Conservation (phyloP, 2,888 invertebrate genomes). For the Tiliacea aurago region DNA sequence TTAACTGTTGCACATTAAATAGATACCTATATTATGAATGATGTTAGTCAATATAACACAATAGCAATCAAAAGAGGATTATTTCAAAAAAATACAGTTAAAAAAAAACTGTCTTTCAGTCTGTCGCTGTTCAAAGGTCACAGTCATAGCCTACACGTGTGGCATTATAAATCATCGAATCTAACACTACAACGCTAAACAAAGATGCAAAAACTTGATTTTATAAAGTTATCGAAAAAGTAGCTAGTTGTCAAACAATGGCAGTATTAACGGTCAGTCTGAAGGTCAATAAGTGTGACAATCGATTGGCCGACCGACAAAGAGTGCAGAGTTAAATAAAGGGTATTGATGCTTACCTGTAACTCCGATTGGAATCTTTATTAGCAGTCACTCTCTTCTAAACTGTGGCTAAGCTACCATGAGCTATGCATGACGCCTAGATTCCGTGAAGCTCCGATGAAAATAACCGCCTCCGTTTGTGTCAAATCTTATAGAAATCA, state of each 20-base stretch:
- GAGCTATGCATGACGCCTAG: background rate
- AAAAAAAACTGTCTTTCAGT: background rate
- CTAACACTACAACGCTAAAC: constrained; percentile 33
- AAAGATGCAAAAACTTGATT: background rate
- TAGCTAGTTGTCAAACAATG: constrained; percentile 16
- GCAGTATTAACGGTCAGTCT: constrained; percentile 1
- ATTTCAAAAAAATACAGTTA: constrained; percentile 18
- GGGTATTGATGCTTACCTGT: background rate
- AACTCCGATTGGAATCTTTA: background rate
- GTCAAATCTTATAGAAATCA: constrained; percentile 6
- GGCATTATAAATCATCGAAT: constrained; percentile 35
- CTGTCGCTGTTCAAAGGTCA: constrained; percentile 17
- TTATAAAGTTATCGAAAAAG: background rate
- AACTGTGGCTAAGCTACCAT: background rate
- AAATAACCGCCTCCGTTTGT: background rate
- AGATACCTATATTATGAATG: no score
- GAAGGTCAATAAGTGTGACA: constrained; percentile 25
- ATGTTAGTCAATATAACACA: no score
- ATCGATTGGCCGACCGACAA: background rate
- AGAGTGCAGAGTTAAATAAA: background rate
- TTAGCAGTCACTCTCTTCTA: no score
- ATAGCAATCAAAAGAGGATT: no score
- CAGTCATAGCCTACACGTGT: constrained; percentile 21
- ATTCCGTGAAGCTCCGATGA: background rate
- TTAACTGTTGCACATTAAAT: background rate